These are phyloP conservation scores for Chelon labrosus DNA, from an alignment of 2,797 vertebrate species.

Conservation along the genomic window DNA sequence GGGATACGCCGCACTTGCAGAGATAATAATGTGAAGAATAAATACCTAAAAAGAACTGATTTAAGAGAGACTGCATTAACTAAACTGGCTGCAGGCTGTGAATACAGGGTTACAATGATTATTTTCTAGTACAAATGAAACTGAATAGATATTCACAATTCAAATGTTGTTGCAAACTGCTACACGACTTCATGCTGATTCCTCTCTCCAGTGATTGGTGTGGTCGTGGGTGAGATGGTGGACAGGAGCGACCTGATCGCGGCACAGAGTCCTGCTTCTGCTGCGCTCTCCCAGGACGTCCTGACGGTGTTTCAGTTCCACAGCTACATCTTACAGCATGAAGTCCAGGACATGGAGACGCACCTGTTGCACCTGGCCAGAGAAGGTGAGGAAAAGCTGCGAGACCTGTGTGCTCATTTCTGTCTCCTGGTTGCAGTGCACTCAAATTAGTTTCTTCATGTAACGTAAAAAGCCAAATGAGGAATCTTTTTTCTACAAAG, in stretches of 20 bases:
- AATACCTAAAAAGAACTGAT: not conserved
- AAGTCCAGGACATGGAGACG: conserved; percentile 89
- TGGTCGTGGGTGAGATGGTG: conserved; percentile 92
- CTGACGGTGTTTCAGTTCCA: conserved; percentile 96
- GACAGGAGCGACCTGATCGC: conserved; percentile 87
- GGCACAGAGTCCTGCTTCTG: conserved; percentile 68
- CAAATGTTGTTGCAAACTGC: not conserved
- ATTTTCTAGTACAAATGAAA: not conserved
- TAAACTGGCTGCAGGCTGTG: not conserved
- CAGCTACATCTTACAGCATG: conserved; percentile 88
- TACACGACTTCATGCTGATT: not conserved
- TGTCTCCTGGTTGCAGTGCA: not conserved
- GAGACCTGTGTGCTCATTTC: not conserved
- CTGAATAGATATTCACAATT: not conserved
- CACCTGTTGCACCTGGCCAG: conserved; percentile 91
- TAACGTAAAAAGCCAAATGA: too few relatives aligned
- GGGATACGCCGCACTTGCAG: not conserved
- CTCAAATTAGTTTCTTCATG: too few relatives aligned
- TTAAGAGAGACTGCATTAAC: not conserved
- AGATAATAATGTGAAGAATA: conserved; percentile 5
- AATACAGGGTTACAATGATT: not conserved
- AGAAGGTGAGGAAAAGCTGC: conserved; percentile 85
- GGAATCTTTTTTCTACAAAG: too few relatives aligned
- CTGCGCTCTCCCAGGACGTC: conserved; percentile 88
- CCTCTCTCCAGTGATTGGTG: conserved; percentile 86